Evolutionary conservation across 2,888 invertebrate genomes (phyloP).

Genomic region (Ichneumoninae sp.): DNA sequence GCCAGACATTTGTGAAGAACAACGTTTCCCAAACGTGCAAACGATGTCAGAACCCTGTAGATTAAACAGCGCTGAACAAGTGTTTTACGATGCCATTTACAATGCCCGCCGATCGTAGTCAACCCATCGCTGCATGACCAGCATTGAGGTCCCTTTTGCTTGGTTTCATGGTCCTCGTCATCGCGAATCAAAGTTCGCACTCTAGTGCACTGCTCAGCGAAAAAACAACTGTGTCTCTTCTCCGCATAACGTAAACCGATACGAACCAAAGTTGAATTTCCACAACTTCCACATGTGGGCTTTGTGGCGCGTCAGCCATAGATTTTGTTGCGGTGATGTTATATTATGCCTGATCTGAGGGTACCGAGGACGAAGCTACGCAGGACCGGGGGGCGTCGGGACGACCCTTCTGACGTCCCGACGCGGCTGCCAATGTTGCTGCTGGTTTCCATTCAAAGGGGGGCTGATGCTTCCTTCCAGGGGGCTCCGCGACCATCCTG

Average conservation of each 20-base stretch:
- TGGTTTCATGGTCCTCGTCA: background rate
- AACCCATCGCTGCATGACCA: background rate
- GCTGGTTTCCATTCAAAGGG: constrained; percentile 54
- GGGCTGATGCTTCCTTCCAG: constrained; percentile 58
- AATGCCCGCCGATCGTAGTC: no score
- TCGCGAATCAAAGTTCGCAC: background rate
- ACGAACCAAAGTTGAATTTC: constrained; percentile 13
- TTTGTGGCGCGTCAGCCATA: constrained; percentile 10
- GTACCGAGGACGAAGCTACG: constrained; percentile 20
- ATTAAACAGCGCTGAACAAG: no score
- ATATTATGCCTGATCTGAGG: constrained; percentile 43
- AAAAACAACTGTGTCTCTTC: background rate
- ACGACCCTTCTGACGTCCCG: constrained; percentile 47
- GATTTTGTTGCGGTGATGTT: constrained; percentile 40
- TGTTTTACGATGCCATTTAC: no score
- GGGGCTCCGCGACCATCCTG: constrained; percentile 36
- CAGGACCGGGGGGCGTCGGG: constrained; percentile 37
- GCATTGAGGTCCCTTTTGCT: background rate
- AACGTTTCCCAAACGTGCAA: no score
- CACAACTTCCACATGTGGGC: background rate
- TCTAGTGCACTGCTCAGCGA: background rate
- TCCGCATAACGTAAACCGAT: background rate
- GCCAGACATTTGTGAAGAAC: no score
- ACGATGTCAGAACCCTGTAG: no score
- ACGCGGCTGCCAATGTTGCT: constrained; percentile 47